Base-by-base conservation (phyloP, 2,797 vertebrate species). In the Poecilia wingei region DNA sequence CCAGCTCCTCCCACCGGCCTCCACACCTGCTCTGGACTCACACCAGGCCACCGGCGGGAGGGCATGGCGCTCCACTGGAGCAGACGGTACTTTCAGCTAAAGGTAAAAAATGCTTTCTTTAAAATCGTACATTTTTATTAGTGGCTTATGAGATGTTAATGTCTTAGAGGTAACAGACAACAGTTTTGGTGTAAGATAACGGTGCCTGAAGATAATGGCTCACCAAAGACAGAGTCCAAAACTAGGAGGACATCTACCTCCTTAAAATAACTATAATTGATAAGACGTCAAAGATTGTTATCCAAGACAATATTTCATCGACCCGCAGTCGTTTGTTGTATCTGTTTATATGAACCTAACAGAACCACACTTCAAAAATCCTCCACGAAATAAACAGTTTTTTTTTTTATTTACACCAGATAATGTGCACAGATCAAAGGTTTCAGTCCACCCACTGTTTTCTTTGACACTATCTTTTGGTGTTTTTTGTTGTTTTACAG, bases 21-120 rank as follows among this genome's bases (percentile, higher is more conserved):
- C 95, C 96, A 0, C 96, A 95, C 2, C 89, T 99, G 88, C 96
- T 97, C 92, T 99, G 98, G 98, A 98, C 97, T 87, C 96, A 90
- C 43, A 92, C 95, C 80, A 86, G 74, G 43, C 84, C 28, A 7
- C 80, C 95, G 84, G 88, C 90, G 86, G 2, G 94, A 90, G 28
- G 74, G 45, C 0, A 86, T 28, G 95, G 94, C 2, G 89, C 92
- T 59, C 81, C 95, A 75, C 91, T 90, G 84, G 97, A 98, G 78
- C 55, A 93, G 77, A 91, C 95, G 39, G 94, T 99, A 72, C 93
- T 99, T 39, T 92, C 88, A 36, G 94, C 91, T 39, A 87, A 88
- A 91, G 95, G 94, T 95, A 81, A 86, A 79, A 22, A 10, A 39
- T 68, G n/a, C n/a, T 39, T 51, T 51, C 6, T 13, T 51, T 73